A percentile compares a stretch with the other conserved stretches of the same genome.
These are phyloP conservation scores for Smutsia gigantea DNA, from an alignment of 2,797 vertebrate genomes.

Conservation along the genomic window DNA sequence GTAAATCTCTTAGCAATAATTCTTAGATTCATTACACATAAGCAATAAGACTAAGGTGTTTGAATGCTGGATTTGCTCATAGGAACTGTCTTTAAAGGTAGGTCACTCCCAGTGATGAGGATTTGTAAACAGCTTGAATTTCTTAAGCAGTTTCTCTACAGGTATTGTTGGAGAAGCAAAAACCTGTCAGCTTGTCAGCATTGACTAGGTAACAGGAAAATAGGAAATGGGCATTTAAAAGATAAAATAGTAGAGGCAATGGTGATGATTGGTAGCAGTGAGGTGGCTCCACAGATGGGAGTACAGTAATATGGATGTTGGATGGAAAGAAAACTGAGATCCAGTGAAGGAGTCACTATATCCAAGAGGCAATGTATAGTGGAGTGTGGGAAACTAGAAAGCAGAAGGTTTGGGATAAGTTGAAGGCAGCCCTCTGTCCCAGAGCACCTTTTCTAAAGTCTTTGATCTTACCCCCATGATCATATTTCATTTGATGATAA, in stretches of 20 bases:
- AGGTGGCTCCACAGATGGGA: background rate
- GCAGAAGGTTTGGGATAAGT: background rate
- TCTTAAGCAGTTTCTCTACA: background rate
- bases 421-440: background rate
- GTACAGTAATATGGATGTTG: background rate
- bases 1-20: background rate
- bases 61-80: slow-evolving; percentile 10
- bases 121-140: slow-evolving; percentile 2
- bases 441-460: background rate
- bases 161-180: background rate
- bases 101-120: background rate
- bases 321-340: background rate
- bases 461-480: background rate
- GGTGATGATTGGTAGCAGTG: background rate
- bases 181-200: background rate
- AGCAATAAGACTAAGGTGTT: background rate
- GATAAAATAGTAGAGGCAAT: background rate
- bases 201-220: background rate
- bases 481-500: background rate
- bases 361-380: background rate
- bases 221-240: background rate
- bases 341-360: background rate
- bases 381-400: background rate
- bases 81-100: background rate
- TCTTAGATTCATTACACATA: background rate